Base-by-base conservation (phyloP, 1,140 invertebrate species). In the Sitobion miscanthi region DNA sequence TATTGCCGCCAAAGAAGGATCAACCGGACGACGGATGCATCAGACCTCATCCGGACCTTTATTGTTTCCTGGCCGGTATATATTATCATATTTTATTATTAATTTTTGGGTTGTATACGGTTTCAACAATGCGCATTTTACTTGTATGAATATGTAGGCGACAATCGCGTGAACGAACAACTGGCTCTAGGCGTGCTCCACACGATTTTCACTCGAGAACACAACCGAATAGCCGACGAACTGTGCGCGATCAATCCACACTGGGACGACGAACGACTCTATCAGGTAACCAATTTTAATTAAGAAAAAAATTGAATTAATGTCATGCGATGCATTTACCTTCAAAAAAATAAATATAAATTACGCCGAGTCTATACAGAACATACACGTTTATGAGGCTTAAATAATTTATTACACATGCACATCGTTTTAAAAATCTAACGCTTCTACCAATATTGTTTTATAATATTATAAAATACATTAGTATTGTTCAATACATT, bases 201-300 rank as follows among this genome's bases (percentile, higher is more conserved):
- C 94, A 97, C 98, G 0, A 95, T 99, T 8, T 96, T 98, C 85
- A 95, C 99, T 92, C 96, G 99, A 93, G 98, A 99, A 95, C 99
- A 99, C 95, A 99, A 99, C 95, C 96, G 98, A 86, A 96, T 99
- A 38, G 98, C 98, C 1, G 96, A 96, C 69, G 95, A 95, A 57
- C 95, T 99, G 0, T 95, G 96, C 0, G 94, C 96, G 17, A 94
- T 99, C 2, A 99, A 99, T 95, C 97, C 97, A 0, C 97, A 98
- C 94, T 99, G 98, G 97, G 96, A 96, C 94, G 98, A 99, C 94
- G 98, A 98, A 95, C 97, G 96, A 0, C 95, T 98, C 6, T 99
- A 97, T 95, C 98, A 99, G 95, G 97, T 98, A 94, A 96, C 98
- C 8, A 30, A 23, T 77, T 6, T 20, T 14, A 11, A 14, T 42